Evolutionary conservation across 2,888 invertebrate species (phyloP).

Genomic region (Teleiodes luculella): DNA sequence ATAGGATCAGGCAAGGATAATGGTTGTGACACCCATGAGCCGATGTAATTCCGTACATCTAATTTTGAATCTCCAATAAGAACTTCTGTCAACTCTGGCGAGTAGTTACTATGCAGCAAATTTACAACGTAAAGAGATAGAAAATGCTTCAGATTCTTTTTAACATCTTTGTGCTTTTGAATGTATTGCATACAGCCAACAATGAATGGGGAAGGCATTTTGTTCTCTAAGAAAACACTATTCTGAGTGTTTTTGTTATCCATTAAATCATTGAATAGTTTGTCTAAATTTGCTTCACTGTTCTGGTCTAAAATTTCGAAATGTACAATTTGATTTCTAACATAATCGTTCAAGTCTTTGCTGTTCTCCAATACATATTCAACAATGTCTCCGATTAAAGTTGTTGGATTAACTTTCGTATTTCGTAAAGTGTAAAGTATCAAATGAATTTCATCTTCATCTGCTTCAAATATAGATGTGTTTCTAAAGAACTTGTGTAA

Average conservation of each 20-base stretch:
- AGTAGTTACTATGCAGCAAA: conserved; percentile 80
- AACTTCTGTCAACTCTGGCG: conserved; percentile 68
- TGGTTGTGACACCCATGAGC: conserved; percentile 65
- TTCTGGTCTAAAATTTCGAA: conserved; percentile 58
- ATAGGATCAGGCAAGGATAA: conserved; percentile 49
- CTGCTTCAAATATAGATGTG: conserved; percentile 82
- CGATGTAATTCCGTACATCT: conserved; percentile 69
- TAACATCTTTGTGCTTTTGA: conserved; percentile 50
- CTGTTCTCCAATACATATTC: conserved; percentile 58
- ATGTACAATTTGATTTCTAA: conserved; percentile 56
- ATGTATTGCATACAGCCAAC: conserved; percentile 63
- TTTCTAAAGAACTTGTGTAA: conserved; percentile 79
- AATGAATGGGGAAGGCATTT: conserved; percentile 63
- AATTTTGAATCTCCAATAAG: conserved; percentile 69
- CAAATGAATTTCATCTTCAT: conserved; percentile 81
- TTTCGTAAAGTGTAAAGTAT: conserved; percentile 79
- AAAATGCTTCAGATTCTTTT: conserved; percentile 58
- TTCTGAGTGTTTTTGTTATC: conserved; percentile 51
- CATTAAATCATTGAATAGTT: conserved; percentile 61
- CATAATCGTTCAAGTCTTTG: conserved; percentile 47
- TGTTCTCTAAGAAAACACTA: conserved; percentile 57
- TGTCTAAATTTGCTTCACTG: conserved; percentile 48
- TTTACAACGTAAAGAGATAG: conserved; percentile 68
- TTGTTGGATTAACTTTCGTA: conserved; percentile 48
- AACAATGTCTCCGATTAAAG: conserved; percentile 55